Evolutionary conservation across 2,888 invertebrate genomes (phyloP), one percentile per base, ranked within the genome.

Genomic region (Synanthedon andrenaeformis): DNA sequence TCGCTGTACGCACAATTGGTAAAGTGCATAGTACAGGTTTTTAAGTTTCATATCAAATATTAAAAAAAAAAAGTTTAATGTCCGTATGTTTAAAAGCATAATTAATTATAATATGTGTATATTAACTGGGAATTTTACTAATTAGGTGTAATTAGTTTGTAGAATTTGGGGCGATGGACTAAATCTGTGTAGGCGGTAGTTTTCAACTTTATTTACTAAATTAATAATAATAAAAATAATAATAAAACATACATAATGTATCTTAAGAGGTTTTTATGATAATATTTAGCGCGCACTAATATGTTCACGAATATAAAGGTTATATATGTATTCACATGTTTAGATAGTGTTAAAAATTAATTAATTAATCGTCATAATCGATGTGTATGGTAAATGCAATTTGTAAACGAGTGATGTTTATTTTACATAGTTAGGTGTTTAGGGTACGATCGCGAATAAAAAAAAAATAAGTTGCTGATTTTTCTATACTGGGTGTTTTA

Each of bases 141-240:
- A n/a, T n/a, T 45, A 45, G 3, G n/a, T 45, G 13, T 23, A 23
- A 23, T 79, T 80, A 79, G 79, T 76, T 76, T 59, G 64, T 76
- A 75, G 74, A n/a, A 59, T 59, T 69, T 70, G 77, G 73, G 83
- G 83, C 85, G 82, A 73, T 67, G 84, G 82, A 79, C 65, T 71
- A 76, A 23, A 23, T 71, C 67, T 74, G 71, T 73, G 66, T 81
- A 82, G 74, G 60, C n/a, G 65, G 64, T 83, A 82, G 77, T 69
- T 74, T 72, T 14, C 69, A 67, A 74, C 57, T 69, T 72, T 76
- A 71, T 70, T 74, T 45, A 45, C 45, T 45, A 45, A 45, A 45
- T 45, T 45, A 45, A 45, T 45, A 12, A 5, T 23, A 23, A 5
- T 23, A 12, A 69, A 64, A 59, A 57, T 61, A 23, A 23, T 23